Base-by-base conservation (phyloP, 2,113 vertebrate genomes). In the Rhabdomys dilectus region DNA sequence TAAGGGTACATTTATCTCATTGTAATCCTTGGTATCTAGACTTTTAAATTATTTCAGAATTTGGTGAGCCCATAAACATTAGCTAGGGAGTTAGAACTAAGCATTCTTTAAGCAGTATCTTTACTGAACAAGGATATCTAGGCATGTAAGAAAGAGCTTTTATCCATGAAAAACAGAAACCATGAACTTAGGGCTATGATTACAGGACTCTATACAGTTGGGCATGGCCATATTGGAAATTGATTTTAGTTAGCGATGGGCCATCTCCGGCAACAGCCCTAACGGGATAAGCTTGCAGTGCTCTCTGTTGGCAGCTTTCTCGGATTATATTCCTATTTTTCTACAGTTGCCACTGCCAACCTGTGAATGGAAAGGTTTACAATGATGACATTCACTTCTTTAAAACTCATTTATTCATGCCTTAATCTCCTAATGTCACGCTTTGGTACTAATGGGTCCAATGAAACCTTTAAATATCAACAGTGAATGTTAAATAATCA, bases 121-220 rank as follows among this genome's bases (percentile, higher is more conserved):
- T 62, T 62, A 58, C 87, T 72, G 68, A 94, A 90, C 80, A 85
- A 93, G 42, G 75, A 68, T 56, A 94, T 10, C 39, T 87, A 84
- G 64, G 39, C 94, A 29, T 82, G 92, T 77, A 70, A 66, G 75
- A 76, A 93, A 82, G 75, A 90, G 39, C 22, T 89, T 89, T 94
- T 80, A 89, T 77, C 34, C 91, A 82, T 66, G 64, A 88, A 60
- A 97, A 93, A 58, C n/a, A 86, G 88, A 94, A 97, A 95, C 72
- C 53, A 51, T 51, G 45, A 96, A 62, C 66, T 73, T 62, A 26
- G 86, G n/a, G 68, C 92, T 78, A 93, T 94, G 92, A 93, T 88
- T 78, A 19, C 39, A 96, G 66, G 31, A 82, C n/a, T 89, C 86
- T 66, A 73, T 64, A 80, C 34, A 91, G 64, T 34, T 51, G 73